A percentile compares a stretch with the other conserved stretches of the same genome.
Conservation (phyloP, 2,888 invertebrate genomes). For the Metalampra italica region DNA sequence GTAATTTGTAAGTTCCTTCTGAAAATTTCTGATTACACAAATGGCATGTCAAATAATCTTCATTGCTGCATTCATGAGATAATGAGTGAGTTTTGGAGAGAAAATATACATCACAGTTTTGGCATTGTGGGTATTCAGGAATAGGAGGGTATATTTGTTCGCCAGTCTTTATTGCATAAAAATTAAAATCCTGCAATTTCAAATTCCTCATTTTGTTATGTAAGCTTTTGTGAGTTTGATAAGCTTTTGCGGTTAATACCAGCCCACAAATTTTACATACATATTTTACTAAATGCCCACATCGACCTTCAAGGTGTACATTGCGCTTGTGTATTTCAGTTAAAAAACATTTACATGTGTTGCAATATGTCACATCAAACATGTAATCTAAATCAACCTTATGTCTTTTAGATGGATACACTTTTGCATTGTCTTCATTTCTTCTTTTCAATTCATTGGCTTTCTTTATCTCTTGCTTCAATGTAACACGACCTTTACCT, state of each 20-base stretch:
- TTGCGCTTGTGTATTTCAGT: slow-evolving; percentile 19
- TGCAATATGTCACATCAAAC: slow-evolving; percentile 35
- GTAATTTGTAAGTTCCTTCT: slow-evolving; percentile 43
- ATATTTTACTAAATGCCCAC: slow-evolving; percentile 29
- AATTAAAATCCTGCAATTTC: slow-evolving; percentile 42
- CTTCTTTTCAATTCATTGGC: slow-evolving; percentile 3
- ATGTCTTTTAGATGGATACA: neutral
- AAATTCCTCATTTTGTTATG: slow-evolving; percentile 34
- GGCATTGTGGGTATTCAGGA: slow-evolving; percentile 49
- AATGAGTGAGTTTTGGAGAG: slow-evolving; percentile 32
- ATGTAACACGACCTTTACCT: neutral
- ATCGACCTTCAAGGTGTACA: slow-evolving; percentile 33
- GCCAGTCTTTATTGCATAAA: slow-evolving; percentile 41
- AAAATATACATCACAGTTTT: slow-evolving; percentile 43
- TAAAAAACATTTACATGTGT: slow-evolving; percentile 36
- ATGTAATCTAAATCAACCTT: slow-evolving; percentile 3
- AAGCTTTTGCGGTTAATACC: slow-evolving; percentile 31
- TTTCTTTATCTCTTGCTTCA: neutral
- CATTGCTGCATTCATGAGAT: slow-evolving; percentile 38
- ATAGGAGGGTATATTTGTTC: slow-evolving; percentile 43
- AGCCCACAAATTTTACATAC: slow-evolving; percentile 52
- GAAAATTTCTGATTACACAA: slow-evolving; percentile 45
- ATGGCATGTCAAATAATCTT: slow-evolving; percentile 36
- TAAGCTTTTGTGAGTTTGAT: slow-evolving; percentile 32
- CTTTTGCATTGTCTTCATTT: neutral